Conservation (phyloP, 2,113 vertebrate genomes). For the Neofelis nebulosa region DNA sequence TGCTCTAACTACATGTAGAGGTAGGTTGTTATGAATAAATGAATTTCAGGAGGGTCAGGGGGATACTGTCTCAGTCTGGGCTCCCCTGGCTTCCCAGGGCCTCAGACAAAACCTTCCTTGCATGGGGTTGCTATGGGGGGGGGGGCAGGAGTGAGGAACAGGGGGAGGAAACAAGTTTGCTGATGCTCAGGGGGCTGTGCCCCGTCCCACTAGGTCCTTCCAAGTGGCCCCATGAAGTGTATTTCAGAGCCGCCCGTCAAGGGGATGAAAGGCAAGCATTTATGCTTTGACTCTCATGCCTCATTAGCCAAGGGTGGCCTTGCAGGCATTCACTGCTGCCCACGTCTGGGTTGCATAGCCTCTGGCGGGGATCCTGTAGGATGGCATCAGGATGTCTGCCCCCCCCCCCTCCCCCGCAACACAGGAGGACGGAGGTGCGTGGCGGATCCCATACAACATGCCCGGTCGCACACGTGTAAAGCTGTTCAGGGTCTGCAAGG, state of each 20-base stretch:
- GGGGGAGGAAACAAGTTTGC: background rate
- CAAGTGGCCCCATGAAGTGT: background rate
- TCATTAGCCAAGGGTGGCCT: background rate
- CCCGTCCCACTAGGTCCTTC: rapidly evolving
- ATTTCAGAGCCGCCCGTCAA: background rate
- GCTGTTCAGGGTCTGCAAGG: background rate
- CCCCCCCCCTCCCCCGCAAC: background rate
- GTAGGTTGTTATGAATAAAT: background rate
- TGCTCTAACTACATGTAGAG: background rate
- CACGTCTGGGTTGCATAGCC: background rate
- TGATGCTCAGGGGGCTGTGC: background rate
- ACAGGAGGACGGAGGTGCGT: rapidly evolving
- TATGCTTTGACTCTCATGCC: no score
- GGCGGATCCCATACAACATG: rapidly evolving
- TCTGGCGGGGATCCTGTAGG: background rate
- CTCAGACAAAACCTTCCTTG: background rate
- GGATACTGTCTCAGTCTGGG: background rate
- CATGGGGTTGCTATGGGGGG: background rate
- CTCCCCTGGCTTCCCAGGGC: background rate
- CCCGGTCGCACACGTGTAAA: rapidly evolving
- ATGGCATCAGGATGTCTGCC: background rate
- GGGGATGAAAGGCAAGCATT: background rate
- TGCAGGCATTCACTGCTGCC: background rate
- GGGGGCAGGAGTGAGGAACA: background rate
- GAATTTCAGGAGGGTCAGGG: background rate